Percentiles rank a stretch among this genome's conserved stretches.
phyloP scores from a whole-genome alignment of 1,140 invertebrate genomes.

The Drosophila saltans region DNA sequence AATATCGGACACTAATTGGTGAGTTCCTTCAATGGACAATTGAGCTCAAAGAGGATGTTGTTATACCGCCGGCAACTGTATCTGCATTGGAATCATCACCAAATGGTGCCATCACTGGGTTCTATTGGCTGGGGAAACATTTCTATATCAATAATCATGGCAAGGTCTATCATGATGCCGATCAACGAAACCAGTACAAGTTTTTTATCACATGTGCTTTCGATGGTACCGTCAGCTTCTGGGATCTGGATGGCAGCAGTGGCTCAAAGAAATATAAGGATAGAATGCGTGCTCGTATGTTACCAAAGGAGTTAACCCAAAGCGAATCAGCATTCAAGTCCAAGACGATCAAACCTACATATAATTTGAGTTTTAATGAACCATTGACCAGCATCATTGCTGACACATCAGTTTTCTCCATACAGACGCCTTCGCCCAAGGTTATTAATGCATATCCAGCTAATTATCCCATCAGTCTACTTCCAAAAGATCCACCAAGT shows the following conservation, averaged over 20 bases:
- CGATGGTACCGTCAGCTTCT: conserved; percentile 88
- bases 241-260: conserved; percentile 85
- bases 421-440: conserved; percentile 21
- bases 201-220: conserved; percentile 87
- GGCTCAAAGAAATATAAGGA: conserved; percentile 35
- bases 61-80: conserved; percentile 86
- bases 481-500: conserved; percentile 67
- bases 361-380: conserved; percentile 84
- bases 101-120: conserved; percentile 85
- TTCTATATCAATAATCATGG: conserved; percentile 86
- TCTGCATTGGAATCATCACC: conserved; percentile 87
- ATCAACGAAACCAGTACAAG: conserved; percentile 82
- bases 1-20: conserved; percentile 86
- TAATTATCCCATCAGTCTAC: conserved; percentile 68
- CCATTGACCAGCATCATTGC: conserved; percentile 82
- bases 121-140: conserved; percentile 87
- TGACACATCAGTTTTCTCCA: conserved; percentile 58
- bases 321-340: conserved; percentile 86
- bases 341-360: conserved; percentile 86
- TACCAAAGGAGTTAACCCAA: conserved; percentile 85
- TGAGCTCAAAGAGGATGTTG: conserved; percentile 84
- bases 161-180: conserved; percentile 82
- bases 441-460: conserved; percentile 36
- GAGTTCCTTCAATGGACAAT: conserved; percentile 88
- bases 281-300: conserved; percentile 54